phyloP scores from a whole-genome alignment of 2,113 vertebrate genomes.

The Physeter macrocephalus region DNA sequence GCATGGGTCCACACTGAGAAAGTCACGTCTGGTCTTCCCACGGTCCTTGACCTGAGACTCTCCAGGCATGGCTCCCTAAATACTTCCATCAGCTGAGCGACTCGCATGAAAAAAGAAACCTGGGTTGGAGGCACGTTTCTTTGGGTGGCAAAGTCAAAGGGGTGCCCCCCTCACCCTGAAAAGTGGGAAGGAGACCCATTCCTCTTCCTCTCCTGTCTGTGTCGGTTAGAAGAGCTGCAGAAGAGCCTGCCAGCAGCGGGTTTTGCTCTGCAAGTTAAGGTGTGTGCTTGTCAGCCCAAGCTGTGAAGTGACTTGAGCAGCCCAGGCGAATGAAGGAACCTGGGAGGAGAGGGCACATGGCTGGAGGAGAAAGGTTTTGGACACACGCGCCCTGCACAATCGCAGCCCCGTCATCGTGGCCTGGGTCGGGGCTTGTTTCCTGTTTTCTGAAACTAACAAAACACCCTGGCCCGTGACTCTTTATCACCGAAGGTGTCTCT shows the following conservation, averaged over 20 bases:
- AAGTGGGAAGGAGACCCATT: background rate
- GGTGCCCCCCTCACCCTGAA: background rate
- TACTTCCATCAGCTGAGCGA: background rate
- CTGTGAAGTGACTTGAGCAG: background rate
- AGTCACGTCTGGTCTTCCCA: background rate
- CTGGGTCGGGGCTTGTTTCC: background rate
- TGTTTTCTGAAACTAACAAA: background rate
- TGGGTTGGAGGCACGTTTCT: background rate
- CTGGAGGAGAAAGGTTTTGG: background rate
- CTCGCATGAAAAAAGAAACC: background rate
- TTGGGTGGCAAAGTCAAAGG: background rate
- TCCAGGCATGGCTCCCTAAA: background rate
- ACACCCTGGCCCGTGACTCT: background rate
- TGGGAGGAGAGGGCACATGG: rapidly evolving
- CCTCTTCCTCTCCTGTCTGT: background rate
- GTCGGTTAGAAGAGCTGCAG: background rate
- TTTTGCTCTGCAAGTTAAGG: background rate
- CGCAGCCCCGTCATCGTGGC: rapidly evolving
- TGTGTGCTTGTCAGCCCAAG: background rate
- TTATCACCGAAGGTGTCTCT: background rate
- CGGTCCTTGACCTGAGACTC: background rate
- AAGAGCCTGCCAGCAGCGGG: rapidly evolving
- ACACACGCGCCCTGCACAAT: too few species aligned
- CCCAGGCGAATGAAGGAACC: background rate
- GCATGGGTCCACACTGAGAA: background rate